Base-by-base conservation (phyloP, 2,888 invertebrate species). In the Cephus nigrinus region DNA sequence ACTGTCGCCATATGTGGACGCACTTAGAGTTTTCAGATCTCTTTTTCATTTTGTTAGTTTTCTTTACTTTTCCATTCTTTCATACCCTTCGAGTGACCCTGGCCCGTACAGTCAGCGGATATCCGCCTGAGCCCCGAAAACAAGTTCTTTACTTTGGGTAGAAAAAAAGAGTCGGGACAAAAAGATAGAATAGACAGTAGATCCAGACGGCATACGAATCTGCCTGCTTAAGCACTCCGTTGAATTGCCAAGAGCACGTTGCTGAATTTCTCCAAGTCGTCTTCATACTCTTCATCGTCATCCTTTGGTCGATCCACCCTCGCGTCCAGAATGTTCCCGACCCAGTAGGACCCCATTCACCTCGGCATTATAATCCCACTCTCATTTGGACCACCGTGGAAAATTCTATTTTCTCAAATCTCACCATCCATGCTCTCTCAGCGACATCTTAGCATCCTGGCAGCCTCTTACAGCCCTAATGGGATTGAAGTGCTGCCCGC, bases 141-240 rank as follows among this genome's bases (percentile, higher is more conserved):
- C 40, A 40, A 40, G 5, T 40, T 40, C 15, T 15, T 5, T 40
- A 4, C 15, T 15, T 5, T 15, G 15, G 15, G 15, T 15, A 40
- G 40, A 30, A 69, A 32, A 32, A 30, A 30, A 32, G 69, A 12
- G 12, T 30, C 30, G 11, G 30, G 30, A 30, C 15, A 40, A 69
- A 69, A 69, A 69, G 30, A 69, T 69, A 69, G 30, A 69, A 69
- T 30, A 69, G 73, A 74, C 76, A 72, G 72, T 76, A 73, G 75
- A 75, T 79, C 76, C 79, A 76, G 75, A 75, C 77, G 72, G 81
- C 79, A 79, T 82, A 78, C 80, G 80, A 82, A 82, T 82, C 73
- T 74, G 74, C 78, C 79, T 79, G 77, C 76, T 80, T 78, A 81
- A 76, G 76, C 77, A 81, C 77, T 80, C 74, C 40, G 36, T 69